Conservation (phyloP, 2,113 vertebrate species). For the Mesitornis unicolor region DNA sequence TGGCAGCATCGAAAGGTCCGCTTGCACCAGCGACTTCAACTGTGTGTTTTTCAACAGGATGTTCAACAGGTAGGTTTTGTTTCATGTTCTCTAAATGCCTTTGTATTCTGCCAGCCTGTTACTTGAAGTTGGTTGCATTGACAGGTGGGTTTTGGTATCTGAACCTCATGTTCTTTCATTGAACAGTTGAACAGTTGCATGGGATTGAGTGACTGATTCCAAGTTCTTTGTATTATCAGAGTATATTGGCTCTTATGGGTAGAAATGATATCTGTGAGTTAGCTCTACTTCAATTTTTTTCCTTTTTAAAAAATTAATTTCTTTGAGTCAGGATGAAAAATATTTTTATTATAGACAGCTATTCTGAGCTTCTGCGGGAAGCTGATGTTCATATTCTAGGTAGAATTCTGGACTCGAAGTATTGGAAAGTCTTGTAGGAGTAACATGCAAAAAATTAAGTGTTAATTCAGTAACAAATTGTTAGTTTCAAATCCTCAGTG, state of each 20-base stretch:
- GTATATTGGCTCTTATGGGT: fast-evolving
- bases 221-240: not conserved
- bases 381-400: not conserved
- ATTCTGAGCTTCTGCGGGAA: not conserved
- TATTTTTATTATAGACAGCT: not conserved
- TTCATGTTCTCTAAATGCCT: not conserved
- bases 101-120: not conserved
- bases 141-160: not conserved
- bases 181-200: not conserved
- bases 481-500: not conserved
- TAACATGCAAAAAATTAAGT: not conserved
- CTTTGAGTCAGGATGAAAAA: not conserved
- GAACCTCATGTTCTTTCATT: not conserved
- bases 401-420: not conserved
- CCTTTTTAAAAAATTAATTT: not conserved
- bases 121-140: not conserved
- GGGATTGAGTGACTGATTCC: not conserved
- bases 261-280: not conserved
- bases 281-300: not conserved
- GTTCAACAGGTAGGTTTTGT: conserved; percentile 87
- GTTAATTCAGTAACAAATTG: not conserved
- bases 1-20: conserved; percentile 99
- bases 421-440: not conserved
- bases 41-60: conserved; percentile 97
- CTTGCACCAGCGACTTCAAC: conserved; percentile 93